Base-by-base conservation (phyloP, 2,113 vertebrate species). In the Crocuta crocuta region DNA sequence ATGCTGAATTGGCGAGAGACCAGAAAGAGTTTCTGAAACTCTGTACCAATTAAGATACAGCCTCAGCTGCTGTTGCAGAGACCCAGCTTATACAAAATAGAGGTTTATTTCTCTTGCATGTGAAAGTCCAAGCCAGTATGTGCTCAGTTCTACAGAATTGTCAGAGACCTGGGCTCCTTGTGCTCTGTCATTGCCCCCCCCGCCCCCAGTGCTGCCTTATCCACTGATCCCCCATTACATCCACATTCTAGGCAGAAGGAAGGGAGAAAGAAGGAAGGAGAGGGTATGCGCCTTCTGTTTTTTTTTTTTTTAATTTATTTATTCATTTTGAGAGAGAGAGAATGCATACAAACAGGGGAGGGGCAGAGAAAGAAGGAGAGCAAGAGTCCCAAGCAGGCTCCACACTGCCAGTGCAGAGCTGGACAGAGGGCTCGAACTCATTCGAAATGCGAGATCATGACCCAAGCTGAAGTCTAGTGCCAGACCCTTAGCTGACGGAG, bases 161-260 rank as follows among this genome's bases (percentile, higher is more conserved):
- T 48, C 26, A 65, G 43, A 68, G 63, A 80, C 70, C 31, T 53
- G 43, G 66, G 65, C 1, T 28, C n/a, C 21, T n/a, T 80, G 28
- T 48, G 10, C 6, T 63, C 19, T 7, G 24, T 23, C 24, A 15
- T 3, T 39, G 11, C 3, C 0, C 3, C 8, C 21, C 1, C 21
- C 1, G 0, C 5, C 15, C 48, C 23, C 31, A 55, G 19, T 43
- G 21, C 63, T 33, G 28, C 53, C 43, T 65, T 63, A 21, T 66
- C n/a, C 31, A 28, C 65, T 35, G 43, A 4, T 33, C 39, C 35
- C 45, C 45, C 66, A 15, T 55, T 21, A 17, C 2, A 45, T 8
- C 31, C 48, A 28, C 16, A 43, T 26, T 73, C n/a, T 28, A 89
- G 65, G 55, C 23, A 84, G 48, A 74, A 80, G 58, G 90, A 58